Percentiles rank a stretch among this genome's conserved stretches.
phyloP scores from a whole-genome alignment of 2,113 vertebrate species.

The Petrocephalus zakoni region DNA sequence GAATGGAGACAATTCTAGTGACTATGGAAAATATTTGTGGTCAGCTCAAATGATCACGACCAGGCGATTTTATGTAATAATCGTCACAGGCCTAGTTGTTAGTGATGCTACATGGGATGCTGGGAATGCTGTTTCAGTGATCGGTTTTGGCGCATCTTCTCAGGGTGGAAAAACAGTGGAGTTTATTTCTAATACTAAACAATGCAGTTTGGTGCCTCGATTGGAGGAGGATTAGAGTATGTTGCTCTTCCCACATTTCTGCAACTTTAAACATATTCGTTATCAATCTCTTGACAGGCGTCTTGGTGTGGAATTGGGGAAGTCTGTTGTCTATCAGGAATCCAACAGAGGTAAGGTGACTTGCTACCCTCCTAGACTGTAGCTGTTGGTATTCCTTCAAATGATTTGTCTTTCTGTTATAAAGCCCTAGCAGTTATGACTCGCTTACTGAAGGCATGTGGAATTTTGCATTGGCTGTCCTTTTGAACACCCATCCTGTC shows the following conservation, averaged over 20 bases:
- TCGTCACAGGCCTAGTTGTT: too few species aligned
- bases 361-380: neutral
- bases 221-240: neutral
- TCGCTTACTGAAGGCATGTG: neutral
- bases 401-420: neutral
- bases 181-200: neutral
- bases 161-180: neutral
- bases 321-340: conserved; percentile 93
- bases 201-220: neutral
- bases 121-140: neutral
- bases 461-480: neutral
- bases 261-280: neutral
- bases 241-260: neutral
- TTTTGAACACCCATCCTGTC: neutral
- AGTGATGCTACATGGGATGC: neutral
- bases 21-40: too few species aligned
- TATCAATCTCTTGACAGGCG: conserved; percentile 60
- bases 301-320: conserved; percentile 89
- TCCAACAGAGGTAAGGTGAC: conserved; percentile 81
- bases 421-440: neutral
- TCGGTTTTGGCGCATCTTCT: neutral
- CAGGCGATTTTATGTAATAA: too few species aligned
- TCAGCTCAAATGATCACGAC: too few species aligned
- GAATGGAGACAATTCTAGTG: too few species aligned
- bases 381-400: neutral